Base-by-base conservation (phyloP, 2,113 vertebrate genomes). In the Alexandromys fortis region DNA sequence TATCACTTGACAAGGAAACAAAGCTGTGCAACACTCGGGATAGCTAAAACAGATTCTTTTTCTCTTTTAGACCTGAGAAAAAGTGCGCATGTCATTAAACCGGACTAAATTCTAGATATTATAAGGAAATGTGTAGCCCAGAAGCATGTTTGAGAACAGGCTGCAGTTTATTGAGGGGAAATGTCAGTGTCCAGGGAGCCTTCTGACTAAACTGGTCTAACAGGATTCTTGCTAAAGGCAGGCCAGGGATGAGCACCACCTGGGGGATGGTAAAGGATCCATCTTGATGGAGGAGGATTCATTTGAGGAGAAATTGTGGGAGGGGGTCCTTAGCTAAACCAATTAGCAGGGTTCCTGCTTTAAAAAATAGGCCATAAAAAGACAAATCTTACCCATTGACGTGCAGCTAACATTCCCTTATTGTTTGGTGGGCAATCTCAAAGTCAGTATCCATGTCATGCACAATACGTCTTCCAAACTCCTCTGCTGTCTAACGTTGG, bases 171-270 rank as follows among this genome's bases (percentile, higher is more conserved):
- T 26, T 45, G 55, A 87, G 10, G 75, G 28, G 21, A 58, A 58
- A 58, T 58, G 58, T 58, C 58, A 58, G 58, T 7, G 81, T 35
- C 55, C 26, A 63, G 55, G 82, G 24, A 45, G 6, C 33, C 65
- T 70, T 73, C 85, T 86, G 26, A 68, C 75, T 95, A 86, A 95
- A 91, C 83, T 72, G 75, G 30, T 55, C 90, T 87, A 75, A 67
- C 11, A 82, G 22, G 55, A 82, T 65, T 95, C 76, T 86, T 86
- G 65, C 45, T 70, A 70, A 86, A 86, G 65, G 13, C 65, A 70
- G 65, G 33, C 85, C 21, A 55, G 11, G 24, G 33, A 87, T 35
- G 67, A 88, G 67, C 47, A 88, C 78, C 19, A 79, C 19, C 3
- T 33, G 17, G 30, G 33, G 55, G 58, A 22, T 38, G 33, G 65